Evolutionary conservation across 2,113 vertebrate genomes (phyloP).

Genomic region (Acrocephalus kingi): DNA sequence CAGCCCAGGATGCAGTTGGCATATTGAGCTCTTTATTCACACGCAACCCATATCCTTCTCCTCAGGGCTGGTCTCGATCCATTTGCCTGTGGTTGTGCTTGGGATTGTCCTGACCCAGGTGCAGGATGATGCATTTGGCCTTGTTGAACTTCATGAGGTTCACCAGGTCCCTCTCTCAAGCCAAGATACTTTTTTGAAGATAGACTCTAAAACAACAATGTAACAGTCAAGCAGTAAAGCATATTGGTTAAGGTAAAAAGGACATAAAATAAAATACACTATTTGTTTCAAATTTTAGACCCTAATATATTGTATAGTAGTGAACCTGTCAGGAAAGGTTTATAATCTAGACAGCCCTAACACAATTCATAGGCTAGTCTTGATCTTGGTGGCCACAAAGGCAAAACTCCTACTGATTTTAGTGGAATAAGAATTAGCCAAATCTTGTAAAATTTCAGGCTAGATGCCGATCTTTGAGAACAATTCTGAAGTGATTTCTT

Average conservation of each 20-base stretch:
- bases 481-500: slow-evolving; percentile 8
- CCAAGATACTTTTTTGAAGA: neutral
- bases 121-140: neutral
- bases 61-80: neutral
- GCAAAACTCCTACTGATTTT: neutral
- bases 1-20: neutral
- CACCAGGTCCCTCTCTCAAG: neutral
- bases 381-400: neutral
- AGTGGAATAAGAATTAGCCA: slow-evolving; percentile 2
- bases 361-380: neutral
- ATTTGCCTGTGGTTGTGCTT: accelerated
- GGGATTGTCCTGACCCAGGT: neutral
- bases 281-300: neutral
- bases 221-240: neutral
- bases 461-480: neutral
- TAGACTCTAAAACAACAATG: neutral
- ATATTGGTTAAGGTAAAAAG: neutral
- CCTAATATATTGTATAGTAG: neutral
- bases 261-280: neutral
- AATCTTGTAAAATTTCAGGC: neutral
- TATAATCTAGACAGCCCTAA: neutral
- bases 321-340: neutral
- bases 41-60: neutral
- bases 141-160: neutral
- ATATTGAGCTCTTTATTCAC: neutral